A percentile compares a stretch with the other conserved stretches of the same genome.
Evolutionary conservation across 2,113 vertebrate species (phyloP).

Genomic region (Strix aluco): DNA sequence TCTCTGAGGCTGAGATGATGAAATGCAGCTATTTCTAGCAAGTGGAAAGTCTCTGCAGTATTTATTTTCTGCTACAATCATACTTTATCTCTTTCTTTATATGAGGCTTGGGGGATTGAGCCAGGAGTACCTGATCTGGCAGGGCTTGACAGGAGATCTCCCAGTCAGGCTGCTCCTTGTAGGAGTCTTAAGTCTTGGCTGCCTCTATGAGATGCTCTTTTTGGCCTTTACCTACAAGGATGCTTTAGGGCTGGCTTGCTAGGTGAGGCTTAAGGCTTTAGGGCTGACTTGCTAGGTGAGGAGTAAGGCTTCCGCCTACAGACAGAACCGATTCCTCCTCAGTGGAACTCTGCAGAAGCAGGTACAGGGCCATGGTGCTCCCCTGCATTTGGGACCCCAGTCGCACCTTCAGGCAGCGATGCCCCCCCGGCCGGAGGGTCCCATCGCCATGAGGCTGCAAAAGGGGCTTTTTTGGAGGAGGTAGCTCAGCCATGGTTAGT

Average conservation of each 20-base stretch:
- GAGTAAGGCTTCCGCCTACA: background rate
- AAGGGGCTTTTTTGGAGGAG: background rate
- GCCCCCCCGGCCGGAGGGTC: background rate
- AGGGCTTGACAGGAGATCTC: background rate
- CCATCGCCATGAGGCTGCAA: accelerated
- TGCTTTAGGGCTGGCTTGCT: background rate
- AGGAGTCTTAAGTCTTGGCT: background rate
- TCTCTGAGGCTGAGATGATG: background rate
- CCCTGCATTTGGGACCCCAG: background rate
- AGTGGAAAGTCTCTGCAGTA: background rate
- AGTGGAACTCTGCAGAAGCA: background rate
- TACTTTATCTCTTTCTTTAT: background rate
- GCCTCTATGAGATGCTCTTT: background rate
- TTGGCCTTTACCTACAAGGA: background rate
- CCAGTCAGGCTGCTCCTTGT: background rate
- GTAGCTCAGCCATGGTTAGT: background rate
- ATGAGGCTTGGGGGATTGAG: background rate
- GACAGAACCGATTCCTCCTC: background rate
- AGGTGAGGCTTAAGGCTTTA: background rate
- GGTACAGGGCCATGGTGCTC: background rate
- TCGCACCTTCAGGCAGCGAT: background rate
- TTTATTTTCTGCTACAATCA: background rate
- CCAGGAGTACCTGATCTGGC: background rate
- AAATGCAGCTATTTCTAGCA: background rate
- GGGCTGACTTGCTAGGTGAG: background rate